A percentile compares a stretch with the other conserved stretches of the same genome.
Evolutionary conservation across 2,797 vertebrate species (phyloP).

Genomic region (Rhynchonycteris naso): DNA sequence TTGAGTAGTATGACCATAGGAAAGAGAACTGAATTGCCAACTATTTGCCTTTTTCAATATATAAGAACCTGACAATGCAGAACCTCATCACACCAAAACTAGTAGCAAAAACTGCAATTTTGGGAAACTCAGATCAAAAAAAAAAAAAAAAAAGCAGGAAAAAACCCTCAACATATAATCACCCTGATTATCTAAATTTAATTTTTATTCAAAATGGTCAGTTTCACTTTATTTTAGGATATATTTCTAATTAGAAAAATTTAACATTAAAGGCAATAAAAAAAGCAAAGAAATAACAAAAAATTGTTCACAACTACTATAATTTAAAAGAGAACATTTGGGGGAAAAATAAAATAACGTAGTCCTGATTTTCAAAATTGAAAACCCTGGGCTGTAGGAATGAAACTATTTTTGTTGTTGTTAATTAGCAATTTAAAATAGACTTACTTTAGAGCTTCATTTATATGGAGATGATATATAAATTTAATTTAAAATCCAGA

Average conservation of each 20-base stretch:
- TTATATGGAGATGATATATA: conserved; percentile 11
- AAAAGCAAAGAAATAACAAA: conserved; percentile 31
- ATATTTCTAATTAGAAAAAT: conserved; percentile 44
- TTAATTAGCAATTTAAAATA: conserved; percentile 51
- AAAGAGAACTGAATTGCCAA: background rate
- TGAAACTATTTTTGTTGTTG: conserved; percentile 25
- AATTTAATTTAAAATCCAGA: conserved; percentile 30
- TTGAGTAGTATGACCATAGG: background rate
- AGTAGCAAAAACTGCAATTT: conserved; percentile 30
- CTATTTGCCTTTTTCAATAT: background rate
- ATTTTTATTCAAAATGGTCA: conserved; percentile 18
- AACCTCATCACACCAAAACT: background rate
- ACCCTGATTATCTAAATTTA: conserved; percentile 11
- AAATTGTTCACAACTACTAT: conserved; percentile 23
- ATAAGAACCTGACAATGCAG: conserved; percentile 36
- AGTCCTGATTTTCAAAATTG: conserved; percentile 18
- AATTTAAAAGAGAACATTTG: conserved; percentile 8
- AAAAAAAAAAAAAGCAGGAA: background rate
- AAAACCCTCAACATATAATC: background rate
- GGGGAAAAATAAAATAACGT: conserved; percentile 27
- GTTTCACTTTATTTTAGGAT: conserved; percentile 22
- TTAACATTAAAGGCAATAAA: conserved; percentile 47
- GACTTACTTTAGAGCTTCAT: conserved; percentile 14
- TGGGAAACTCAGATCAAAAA: conserved; percentile 32
- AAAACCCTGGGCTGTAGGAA: conserved; percentile 17